Evolutionary conservation across 2,797 vertebrate genomes (phyloP).

Genomic region (Onychomys torridus): DNA sequence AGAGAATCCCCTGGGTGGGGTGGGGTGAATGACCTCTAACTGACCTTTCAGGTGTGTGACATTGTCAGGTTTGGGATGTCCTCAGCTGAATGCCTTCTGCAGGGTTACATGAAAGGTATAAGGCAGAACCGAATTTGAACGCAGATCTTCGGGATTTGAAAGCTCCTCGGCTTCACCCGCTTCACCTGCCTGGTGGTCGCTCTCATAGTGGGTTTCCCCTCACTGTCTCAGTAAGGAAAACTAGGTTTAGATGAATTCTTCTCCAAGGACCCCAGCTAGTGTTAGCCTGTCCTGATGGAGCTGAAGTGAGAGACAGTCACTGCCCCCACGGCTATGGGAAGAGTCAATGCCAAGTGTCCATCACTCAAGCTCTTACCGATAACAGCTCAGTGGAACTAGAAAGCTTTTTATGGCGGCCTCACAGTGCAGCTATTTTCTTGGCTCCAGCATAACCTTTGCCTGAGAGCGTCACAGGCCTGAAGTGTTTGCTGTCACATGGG

Average conservation of each 20-base stretch:
- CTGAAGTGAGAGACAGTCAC: background rate
- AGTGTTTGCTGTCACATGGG: background rate
- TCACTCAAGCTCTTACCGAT: background rate
- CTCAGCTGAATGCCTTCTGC: background rate
- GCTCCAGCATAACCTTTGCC: background rate
- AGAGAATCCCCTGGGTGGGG: background rate
- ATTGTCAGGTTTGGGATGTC: background rate
- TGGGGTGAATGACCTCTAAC: background rate
- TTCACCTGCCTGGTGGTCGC: background rate
- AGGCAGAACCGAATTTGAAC: background rate
- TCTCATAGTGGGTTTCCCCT: background rate
- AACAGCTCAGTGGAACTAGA: background rate
- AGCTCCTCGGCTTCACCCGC: background rate
- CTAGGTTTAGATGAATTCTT: background rate
- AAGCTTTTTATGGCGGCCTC: background rate
- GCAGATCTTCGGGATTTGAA: background rate
- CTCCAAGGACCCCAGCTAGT: background rate
- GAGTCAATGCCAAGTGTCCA: background rate
- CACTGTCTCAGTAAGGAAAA: background rate
- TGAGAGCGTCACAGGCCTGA: background rate
- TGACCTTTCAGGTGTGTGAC: background rate
- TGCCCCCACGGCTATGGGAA: background rate
- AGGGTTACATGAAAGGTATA: background rate
- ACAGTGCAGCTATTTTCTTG: background rate
- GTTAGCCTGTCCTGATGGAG: background rate